These are phyloP conservation scores for Lathronympha strigana DNA, from an alignment of 2,888 invertebrate genomes.

Conservation along the genomic window DNA sequence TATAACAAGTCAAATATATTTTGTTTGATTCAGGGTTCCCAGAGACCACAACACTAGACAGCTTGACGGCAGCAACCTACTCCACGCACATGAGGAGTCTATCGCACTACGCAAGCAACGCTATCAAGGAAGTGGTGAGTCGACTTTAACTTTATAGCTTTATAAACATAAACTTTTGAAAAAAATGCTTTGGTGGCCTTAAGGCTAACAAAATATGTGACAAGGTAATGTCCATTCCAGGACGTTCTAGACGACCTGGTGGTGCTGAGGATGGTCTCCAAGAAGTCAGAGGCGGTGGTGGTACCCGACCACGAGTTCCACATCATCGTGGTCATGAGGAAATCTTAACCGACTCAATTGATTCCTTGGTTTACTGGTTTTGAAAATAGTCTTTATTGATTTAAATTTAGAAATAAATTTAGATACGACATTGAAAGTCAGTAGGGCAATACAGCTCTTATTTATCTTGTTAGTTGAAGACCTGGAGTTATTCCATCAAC, in stretches of 20 bases:
- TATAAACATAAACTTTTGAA: neutral
- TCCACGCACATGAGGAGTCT: slow-evolving; percentile 74
- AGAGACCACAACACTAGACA: slow-evolving; percentile 78
- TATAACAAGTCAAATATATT: no score
- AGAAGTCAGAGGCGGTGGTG: slow-evolving; percentile 76
- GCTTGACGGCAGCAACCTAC: slow-evolving; percentile 77
- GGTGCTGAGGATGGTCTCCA: slow-evolving; percentile 71
- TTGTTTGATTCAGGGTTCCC: slow-evolving; percentile 66
- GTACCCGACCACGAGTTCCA: slow-evolving; percentile 74
- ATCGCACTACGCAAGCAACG: slow-evolving; percentile 65
- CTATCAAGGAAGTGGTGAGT: slow-evolving; percentile 76
- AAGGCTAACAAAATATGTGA: neutral
- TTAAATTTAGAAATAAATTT: neutral
- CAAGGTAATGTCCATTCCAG: slow-evolving; percentile 49
- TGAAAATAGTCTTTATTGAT: neutral
- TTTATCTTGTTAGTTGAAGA: no score
- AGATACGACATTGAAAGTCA: no score
- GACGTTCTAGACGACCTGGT: slow-evolving; percentile 72
- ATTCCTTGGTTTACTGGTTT: neutral
- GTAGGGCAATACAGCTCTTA: no score
- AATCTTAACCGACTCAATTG: slow-evolving; percentile 14
- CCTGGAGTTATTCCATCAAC: no score
- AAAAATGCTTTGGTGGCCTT: no score
- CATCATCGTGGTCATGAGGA: slow-evolving; percentile 75
- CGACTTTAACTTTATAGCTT: neutral